These are phyloP conservation scores for Tor tambroides DNA, from an alignment of 2,113 vertebrate genomes.

Conservation along the genomic window DNA sequence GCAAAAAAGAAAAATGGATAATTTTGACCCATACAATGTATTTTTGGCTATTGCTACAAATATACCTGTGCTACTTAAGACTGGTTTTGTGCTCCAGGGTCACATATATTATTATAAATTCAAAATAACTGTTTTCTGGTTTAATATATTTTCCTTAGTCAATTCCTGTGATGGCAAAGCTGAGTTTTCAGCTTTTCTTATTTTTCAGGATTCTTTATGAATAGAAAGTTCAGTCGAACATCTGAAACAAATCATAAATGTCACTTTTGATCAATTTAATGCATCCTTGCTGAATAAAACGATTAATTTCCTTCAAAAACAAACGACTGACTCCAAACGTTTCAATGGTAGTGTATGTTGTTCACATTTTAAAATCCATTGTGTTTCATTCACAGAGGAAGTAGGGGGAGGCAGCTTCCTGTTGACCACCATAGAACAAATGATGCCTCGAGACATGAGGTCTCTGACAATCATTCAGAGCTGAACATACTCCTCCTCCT, in stretches of 20 bases:
- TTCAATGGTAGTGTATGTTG: not conserved
- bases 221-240: not conserved
- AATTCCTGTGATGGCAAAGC: not conserved
- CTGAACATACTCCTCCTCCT: not conserved
- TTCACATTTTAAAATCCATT: slow-evolving; percentile 1
- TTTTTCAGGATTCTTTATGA: not conserved
- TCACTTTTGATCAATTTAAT: not conserved
- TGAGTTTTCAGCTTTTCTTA: not conserved
- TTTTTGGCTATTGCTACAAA: too few relatives aligned
- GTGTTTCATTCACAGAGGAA: slow-evolving; percentile 28
- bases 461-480: not conserved
- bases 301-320: not conserved
- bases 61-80: too few relatives aligned
- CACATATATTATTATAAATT: too few relatives aligned
- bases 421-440: slow-evolving; percentile 12
- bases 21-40: too few relatives aligned
- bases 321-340: not conserved
- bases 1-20: too few relatives aligned
- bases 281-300: not conserved
- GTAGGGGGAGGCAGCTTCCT: slow-evolving; percentile 4
- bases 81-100: too few relatives aligned
- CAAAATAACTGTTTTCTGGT: not conserved
- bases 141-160: too few relatives aligned
- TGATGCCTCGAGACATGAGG: not conserved
- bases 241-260: too few relatives aligned